Evolutionary conservation across 2,888 invertebrate species (phyloP), one percentile per base, ranked within the genome.

Genomic region (Drosophila ezoana): DNA sequence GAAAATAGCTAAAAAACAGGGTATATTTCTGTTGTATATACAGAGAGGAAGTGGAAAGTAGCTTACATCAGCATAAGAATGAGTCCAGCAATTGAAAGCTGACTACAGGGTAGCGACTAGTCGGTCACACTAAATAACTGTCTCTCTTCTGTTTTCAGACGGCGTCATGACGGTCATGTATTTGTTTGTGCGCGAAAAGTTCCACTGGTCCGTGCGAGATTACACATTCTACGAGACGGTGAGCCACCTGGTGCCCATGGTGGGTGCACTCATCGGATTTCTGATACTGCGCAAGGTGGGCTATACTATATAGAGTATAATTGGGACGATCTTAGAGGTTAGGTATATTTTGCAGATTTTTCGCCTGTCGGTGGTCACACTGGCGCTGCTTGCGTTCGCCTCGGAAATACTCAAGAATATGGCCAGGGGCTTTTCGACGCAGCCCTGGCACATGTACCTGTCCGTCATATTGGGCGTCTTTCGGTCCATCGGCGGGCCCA

Each of bases 201-300:
- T 96, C 43, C 93, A 94, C 23, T 96, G 96, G 96, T 93, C 94
- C 10, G 92, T 95, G 58, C 91, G 93, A 65, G 93, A 94, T 18
- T 95, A 93, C 81, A 95, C 95, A 0, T 91, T 93, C 56, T 96
- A 93, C 86, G 93, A 93, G 20, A 94, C 94, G 0, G 90, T 93
- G 0, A 92, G 91, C 40, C 93, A 94, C 6, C 79, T 94, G 0
- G 90, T 94, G 48, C 92, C 93, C 1, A 94, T 95, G 80, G 44
- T 93, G 11, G 95, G 95, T 0, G 93, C 94, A 0, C 89, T 95
- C 53, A 52, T 94, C 33, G 95, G 95, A 2, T 93, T 95, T 3
- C 93, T 93, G 48, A 41, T 95, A 20, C 87, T 95, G 5, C 93
- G 94, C 78, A 94, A 93, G 81, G 79, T 93, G 16, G 58, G 45